These are phyloP conservation scores for Schizaphis graminum DNA, from an alignment of 2,888 invertebrate species.

Conservation along the genomic window DNA sequence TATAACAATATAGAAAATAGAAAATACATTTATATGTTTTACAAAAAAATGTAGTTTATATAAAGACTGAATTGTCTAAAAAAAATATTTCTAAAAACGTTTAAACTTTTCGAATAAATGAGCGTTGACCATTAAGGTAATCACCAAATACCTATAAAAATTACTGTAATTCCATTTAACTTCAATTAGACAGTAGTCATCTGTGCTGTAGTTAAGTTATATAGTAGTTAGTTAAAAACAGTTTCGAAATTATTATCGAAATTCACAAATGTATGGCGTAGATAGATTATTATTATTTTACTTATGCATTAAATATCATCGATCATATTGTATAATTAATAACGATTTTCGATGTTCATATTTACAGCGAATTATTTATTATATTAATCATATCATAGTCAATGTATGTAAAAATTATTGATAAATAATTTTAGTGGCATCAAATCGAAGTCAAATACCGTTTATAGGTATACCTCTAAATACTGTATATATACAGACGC, in stretches of 20 bases:
- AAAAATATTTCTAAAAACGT: neutral
- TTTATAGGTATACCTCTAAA: too few relatives aligned
- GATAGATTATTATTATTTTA: neutral
- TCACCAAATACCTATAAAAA: neutral
- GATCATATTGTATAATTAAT: neutral
- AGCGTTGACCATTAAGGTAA: neutral
- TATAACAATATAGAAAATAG: neutral
- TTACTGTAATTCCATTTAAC: neutral
- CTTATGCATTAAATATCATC: neutral
- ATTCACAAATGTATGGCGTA: neutral
- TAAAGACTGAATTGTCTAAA: neutral
- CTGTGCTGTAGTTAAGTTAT: neutral
- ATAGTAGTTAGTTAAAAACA: neutral
- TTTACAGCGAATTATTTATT: neutral
- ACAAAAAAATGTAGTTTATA: too few relatives aligned
- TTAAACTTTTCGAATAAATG: neutral
- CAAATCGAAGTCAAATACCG: neutral
- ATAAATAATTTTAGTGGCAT: neutral
- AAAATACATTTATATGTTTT: neutral
- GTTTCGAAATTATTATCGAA: neutral
- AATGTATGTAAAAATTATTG: neutral
- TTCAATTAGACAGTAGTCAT: neutral
- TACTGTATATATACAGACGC: neutral
- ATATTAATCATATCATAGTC: neutral
- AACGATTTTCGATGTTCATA: neutral